A percentile compares a stretch with the other conserved stretches of the same genome.
Evolutionary conservation across 1,140 invertebrate species (phyloP).

Genomic region (Hormaphis cornu): DNA sequence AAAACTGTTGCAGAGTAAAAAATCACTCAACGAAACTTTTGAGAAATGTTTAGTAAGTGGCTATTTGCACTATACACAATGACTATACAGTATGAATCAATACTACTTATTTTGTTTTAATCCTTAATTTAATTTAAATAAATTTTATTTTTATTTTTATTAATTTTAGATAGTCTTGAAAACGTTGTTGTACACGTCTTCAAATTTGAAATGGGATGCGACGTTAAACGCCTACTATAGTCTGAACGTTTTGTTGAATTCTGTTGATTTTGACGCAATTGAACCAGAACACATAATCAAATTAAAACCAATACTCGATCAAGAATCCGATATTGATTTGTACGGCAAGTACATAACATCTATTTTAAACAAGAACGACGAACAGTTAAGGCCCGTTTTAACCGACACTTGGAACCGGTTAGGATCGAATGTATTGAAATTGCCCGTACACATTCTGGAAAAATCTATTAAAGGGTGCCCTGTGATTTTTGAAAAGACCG

Average conservation of each 20-base stretch:
- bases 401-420: not conserved
- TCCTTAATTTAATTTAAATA: too few relatives aligned
- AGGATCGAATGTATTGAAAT: not conserved
- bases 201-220: not conserved
- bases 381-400: not conserved
- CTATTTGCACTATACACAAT: too few relatives aligned
- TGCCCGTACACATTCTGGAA: slow-evolving; percentile 7
- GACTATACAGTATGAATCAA: too few relatives aligned
- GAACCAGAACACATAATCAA: not conserved
- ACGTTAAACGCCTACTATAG: not conserved
- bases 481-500: slow-evolving; percentile 19
- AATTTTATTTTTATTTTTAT: not conserved
- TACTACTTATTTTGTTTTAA: not conserved
- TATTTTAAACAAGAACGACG: slow-evolving; percentile 6
- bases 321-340: not conserved
- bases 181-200: not conserved
- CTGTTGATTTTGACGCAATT: not conserved
- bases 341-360: not conserved
- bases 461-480: not conserved
- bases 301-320: not conserved
- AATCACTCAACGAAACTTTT: not conserved
- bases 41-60: slow-evolving; percentile 1
- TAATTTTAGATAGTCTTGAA: not conserved
- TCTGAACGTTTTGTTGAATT: not conserved
- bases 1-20: not conserved